Evolutionary conservation across 1,140 invertebrate species (phyloP).

Genomic region (Panagrolaimus sp.): DNA sequence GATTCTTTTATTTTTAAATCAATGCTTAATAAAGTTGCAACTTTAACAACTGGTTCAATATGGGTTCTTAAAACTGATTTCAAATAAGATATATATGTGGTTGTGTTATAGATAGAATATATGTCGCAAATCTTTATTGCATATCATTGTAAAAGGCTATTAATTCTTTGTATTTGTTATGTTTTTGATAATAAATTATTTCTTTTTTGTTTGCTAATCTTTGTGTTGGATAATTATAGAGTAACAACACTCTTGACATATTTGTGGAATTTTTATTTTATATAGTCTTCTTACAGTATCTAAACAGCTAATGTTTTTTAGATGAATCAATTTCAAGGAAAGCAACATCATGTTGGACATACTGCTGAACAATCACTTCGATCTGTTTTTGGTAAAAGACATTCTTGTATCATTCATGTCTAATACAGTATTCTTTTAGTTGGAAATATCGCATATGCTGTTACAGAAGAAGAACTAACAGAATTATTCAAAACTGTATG

Average conservation of each 20-base stretch:
- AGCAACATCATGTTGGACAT: not conserved
- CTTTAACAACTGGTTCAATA: slow-evolving; percentile 31
- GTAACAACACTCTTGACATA: too few species aligned
- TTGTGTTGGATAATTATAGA: not conserved
- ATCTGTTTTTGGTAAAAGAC: not conserved
- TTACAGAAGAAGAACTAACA: not conserved
- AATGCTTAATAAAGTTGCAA: slow-evolving; percentile 30
- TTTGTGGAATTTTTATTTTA: too few species aligned
- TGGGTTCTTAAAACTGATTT: slow-evolving; percentile 38
- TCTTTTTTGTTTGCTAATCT: not conserved
- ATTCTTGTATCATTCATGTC: too few species aligned
- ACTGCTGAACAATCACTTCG: not conserved
- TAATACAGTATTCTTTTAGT: not conserved
- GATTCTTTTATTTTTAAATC: slow-evolving; percentile 46
- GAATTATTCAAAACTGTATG: slow-evolving; percentile 12
- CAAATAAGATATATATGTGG: slow-evolving; percentile 21
- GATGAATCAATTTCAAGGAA: not conserved
- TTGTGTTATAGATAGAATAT: not conserved
- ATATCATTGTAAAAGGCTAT: not conserved
- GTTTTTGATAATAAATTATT: not conserved
- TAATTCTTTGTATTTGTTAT: not conserved
- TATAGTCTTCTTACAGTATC: too few species aligned
- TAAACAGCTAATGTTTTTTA: too few species aligned
- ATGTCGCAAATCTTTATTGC: slow-evolving; percentile 10
- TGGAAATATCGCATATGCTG: slow-evolving; percentile 7